Percentiles rank a stretch among this genome's conserved stretches.
Evolutionary conservation across 1,140 invertebrate species (phyloP).

Genomic region (Archegozetes longisetosus): DNA sequence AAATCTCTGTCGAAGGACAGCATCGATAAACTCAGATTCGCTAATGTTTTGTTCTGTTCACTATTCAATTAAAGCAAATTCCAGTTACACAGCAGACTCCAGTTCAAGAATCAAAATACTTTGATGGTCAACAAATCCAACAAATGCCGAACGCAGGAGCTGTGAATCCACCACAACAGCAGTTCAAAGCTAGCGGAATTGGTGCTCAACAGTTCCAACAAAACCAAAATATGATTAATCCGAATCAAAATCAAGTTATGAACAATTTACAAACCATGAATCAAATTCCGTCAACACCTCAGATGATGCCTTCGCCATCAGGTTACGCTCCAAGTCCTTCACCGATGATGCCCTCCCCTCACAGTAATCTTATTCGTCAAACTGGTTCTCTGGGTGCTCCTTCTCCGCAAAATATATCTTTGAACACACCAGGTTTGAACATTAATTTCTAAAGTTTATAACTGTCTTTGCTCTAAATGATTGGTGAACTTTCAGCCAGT

Average conservation of each 20-base stretch:
- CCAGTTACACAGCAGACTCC: background rate
- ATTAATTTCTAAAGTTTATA: background rate
- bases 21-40: too few species aligned
- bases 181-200: background rate
- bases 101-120: background rate
- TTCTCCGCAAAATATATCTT: background rate
- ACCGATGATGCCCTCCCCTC: background rate
- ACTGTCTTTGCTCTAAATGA: background rate
- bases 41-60: background rate
- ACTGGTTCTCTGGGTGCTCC: background rate
- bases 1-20: too few species aligned
- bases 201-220: background rate
- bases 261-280: background rate
- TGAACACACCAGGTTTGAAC: conserved; percentile 1
- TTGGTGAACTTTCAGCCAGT: background rate
- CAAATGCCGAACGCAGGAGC: too few species aligned
- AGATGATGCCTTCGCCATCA: conserved; percentile 51
- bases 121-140: background rate
- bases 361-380: background rate
- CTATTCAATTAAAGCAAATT: background rate
- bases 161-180: background rate
- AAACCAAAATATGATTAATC: too few species aligned
- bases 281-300: conserved; percentile 22
- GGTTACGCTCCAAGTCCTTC: conserved; percentile 22
- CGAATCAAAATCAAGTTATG: background rate